phyloP scores from a whole-genome alignment of 1,140 invertebrate genomes.

The Halyomorpha halys region DNA sequence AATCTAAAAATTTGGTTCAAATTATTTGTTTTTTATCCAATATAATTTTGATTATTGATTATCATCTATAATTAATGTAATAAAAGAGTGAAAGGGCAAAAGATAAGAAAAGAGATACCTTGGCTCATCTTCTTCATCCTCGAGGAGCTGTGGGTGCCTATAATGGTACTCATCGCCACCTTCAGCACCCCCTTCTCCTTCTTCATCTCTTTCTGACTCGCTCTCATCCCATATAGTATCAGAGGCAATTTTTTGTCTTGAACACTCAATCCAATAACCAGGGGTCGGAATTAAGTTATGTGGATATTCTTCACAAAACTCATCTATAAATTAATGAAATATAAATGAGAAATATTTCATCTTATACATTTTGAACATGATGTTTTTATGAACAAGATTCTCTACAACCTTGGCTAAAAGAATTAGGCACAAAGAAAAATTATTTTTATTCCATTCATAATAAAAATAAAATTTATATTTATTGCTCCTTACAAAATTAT shows the following conservation, averaged over 20 bases:
- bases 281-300: slow-evolving; percentile 82
- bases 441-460: too few relatives aligned
- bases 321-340: slow-evolving; percentile 51
- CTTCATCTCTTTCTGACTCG: slow-evolving; percentile 66
- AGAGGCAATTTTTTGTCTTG: slow-evolving; percentile 70
- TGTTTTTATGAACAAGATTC: too few relatives aligned
- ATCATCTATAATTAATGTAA: too few relatives aligned
- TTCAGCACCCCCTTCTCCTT: slow-evolving; percentile 32
- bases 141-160: slow-evolving; percentile 26
- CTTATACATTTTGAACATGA: too few relatives aligned
- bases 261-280: slow-evolving; percentile 93
- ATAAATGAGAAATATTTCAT: slow-evolving; percentile 3
- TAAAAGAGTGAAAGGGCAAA: too few relatives aligned
- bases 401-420: too few relatives aligned
- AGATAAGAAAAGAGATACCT: slow-evolving; percentile 21
- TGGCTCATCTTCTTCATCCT: slow-evolving; percentile 32
- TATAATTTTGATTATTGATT: too few relatives aligned
- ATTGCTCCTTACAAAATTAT: too few relatives aligned
- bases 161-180: slow-evolving; percentile 23
- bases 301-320: slow-evolving; percentile 85
- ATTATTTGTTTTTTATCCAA: too few relatives aligned
- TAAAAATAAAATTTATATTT: too few relatives aligned
- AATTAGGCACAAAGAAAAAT: too few relatives aligned
- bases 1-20: too few relatives aligned
- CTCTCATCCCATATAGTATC: slow-evolving; percentile 79